phyloP scores from a whole-genome alignment of 1,140 invertebrate species.

The Aphis craccivora region DNA sequence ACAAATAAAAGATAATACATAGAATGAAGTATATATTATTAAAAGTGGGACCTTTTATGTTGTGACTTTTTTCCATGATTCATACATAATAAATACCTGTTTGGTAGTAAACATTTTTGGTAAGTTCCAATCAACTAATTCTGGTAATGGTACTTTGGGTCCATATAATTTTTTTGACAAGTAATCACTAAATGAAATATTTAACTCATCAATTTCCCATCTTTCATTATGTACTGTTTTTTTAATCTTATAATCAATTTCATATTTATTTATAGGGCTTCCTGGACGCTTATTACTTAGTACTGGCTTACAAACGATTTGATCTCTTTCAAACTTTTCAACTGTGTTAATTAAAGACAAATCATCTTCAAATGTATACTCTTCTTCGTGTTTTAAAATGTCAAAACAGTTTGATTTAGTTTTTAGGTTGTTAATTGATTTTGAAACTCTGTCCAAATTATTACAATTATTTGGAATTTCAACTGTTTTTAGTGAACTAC shows the following conservation, averaged over 20 bases:
- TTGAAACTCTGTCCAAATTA: not conserved
- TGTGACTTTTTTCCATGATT: too few species aligned
- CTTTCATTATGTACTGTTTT: constrained; percentile 36
- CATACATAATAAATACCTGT: not conserved
- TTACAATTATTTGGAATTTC: not conserved
- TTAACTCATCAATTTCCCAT: constrained; percentile 58
- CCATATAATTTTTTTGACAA: constrained; percentile 54
- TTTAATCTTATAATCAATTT: constrained; percentile 40
- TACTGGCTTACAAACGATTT: constrained; percentile 60
- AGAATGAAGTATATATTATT: too few species aligned
- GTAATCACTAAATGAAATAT: constrained; percentile 49
- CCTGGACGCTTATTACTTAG: constrained; percentile 61
- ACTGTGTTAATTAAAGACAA: constrained; percentile 51
- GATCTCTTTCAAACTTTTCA: constrained; percentile 61
- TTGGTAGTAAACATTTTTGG: constrained; percentile 24
- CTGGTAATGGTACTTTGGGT: constrained; percentile 46
- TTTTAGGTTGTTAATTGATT: too few species aligned
- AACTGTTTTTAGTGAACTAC: not conserved
- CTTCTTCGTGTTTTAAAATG: not conserved
- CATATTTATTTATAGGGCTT: constrained; percentile 22
- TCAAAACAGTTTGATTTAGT: not conserved
- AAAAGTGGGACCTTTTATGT: too few species aligned
- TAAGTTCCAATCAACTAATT: constrained; percentile 22
- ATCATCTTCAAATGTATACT: constrained; percentile 59
- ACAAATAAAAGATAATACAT: too few species aligned